phyloP scores from a whole-genome alignment of 1,140 invertebrate genomes.

The Wasmannia auropunctata region DNA sequence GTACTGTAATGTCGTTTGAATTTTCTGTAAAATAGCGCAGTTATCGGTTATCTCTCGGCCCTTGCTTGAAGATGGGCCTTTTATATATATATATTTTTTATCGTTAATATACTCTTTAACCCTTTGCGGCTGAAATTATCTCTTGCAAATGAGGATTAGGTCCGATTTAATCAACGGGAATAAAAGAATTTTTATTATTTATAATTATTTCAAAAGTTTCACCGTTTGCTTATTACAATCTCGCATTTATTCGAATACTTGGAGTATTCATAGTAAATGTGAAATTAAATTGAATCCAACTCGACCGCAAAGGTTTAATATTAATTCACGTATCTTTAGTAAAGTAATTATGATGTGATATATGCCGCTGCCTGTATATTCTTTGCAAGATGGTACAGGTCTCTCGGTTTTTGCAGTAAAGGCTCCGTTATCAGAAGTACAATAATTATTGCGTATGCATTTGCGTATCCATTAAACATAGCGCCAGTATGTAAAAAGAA shows the following conservation, averaged over 20 bases:
- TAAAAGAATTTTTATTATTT: too few relatives aligned
- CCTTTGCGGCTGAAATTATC: background rate
- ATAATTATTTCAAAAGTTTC: too few relatives aligned
- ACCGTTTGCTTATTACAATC: background rate
- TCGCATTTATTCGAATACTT: background rate
- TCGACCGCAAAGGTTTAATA: background rate
- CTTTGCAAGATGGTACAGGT: background rate
- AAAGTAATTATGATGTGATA: background rate
- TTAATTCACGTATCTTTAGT: background rate
- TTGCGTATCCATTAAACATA: background rate
- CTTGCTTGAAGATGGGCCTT: background rate
- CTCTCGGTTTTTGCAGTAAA: background rate
- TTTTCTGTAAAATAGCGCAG: background rate
- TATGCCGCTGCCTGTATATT: background rate
- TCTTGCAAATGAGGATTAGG: background rate
- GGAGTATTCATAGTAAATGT: background rate
- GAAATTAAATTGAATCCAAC: background rate
- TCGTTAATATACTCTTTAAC: background rate
- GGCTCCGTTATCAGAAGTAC: background rate
- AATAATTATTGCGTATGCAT: background rate
- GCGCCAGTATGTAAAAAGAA: background rate
- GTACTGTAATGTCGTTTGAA: background rate
- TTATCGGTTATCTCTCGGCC: background rate
- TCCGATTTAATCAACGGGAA: too few relatives aligned
- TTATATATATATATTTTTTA: constrained; percentile 14